Evolutionary conservation across 30 jellyfish, hydroid and myxozoan species (phyloP), one percentile per base, ranked within the genome.

Genomic region (Clytia hemisphaerica): DNA sequence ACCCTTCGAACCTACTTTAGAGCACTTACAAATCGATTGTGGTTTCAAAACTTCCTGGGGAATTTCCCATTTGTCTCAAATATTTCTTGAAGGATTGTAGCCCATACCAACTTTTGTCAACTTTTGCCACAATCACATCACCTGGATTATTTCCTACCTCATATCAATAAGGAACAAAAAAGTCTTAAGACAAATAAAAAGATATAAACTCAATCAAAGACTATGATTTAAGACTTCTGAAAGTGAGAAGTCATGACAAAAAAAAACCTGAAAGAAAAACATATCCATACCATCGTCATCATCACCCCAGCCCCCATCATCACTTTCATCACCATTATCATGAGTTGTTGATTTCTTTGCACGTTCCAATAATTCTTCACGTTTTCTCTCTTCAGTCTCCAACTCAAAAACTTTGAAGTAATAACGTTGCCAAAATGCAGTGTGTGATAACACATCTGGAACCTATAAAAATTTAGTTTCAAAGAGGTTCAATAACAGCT

Each of bases 371-470:
- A 83, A 55, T 16, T 84, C 93, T 34, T 78, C 88, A 29, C 95
- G 75, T 42, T 86, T 59, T 50, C 62, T 83, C 59, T 83, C 95
- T 68, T 60, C 87, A 70, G 68, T 37, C 16, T 83, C 84, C n/a
- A 75, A 66, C 35, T 61, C 76, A 37, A 46, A 75, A 30, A 83
- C 66, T 50, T 74, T 67, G 77, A 75, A 83, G 42, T 75, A 83
- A 63, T 83, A 83, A 35, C 95, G 68, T 58, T 75, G 85, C 95
- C 95, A 83, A 57, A 83, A 83, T 24, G 45, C 49, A 0, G 87
- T 67, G 60, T 83, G 95, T n/a, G 95, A 67, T 25, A 83, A 85
- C 2, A 59, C 87, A n/a, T 76, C 45, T 37, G 95, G 95, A 27
- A 83, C 95, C 95, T 83, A 42, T 29, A 32, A 44, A 3, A n/a